These are phyloP conservation scores for Neoitamus cyanurus DNA, from an alignment of 2,888 invertebrate species.

Conservation along the genomic window DNA sequence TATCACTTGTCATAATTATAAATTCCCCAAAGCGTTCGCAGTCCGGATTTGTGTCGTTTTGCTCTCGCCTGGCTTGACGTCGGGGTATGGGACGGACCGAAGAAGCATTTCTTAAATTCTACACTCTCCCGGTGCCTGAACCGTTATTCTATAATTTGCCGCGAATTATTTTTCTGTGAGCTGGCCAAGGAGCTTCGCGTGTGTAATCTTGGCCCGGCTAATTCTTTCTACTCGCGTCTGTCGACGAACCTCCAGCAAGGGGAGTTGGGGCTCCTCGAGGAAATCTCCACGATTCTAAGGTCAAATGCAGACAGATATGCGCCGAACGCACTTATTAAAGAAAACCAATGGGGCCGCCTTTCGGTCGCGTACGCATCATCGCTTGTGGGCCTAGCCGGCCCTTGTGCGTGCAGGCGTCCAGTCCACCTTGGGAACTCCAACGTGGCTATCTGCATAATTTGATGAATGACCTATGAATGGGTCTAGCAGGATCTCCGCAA, in stretches of 20 bases:
- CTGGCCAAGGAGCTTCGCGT: neutral
- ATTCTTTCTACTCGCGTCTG: neutral
- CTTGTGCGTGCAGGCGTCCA: neutral
- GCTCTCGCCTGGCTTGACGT: neutral
- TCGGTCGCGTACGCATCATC: neutral
- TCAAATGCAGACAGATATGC: neutral
- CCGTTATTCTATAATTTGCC: constrained; percentile 1
- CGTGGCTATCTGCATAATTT: neutral
- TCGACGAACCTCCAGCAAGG: neutral
- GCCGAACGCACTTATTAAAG: neutral
- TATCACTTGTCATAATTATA: constrained; percentile 35
- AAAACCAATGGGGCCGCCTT: neutral
- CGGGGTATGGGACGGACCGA: too few relatives aligned
- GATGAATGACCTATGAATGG: neutral
- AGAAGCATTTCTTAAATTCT: neutral
- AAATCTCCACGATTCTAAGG: neutral
- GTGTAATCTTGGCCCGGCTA: neutral
- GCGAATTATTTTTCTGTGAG: neutral
- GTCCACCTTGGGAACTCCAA: neutral
- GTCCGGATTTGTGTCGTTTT: neutral
- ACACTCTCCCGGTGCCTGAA: neutral
- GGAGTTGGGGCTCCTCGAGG: neutral
- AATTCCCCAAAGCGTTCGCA: neutral
- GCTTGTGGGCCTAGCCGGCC: neutral
- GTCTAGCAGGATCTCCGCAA: neutral